Conservation (phyloP, 2,113 vertebrate genomes). For the Myrmophylax atrothorax region DNA sequence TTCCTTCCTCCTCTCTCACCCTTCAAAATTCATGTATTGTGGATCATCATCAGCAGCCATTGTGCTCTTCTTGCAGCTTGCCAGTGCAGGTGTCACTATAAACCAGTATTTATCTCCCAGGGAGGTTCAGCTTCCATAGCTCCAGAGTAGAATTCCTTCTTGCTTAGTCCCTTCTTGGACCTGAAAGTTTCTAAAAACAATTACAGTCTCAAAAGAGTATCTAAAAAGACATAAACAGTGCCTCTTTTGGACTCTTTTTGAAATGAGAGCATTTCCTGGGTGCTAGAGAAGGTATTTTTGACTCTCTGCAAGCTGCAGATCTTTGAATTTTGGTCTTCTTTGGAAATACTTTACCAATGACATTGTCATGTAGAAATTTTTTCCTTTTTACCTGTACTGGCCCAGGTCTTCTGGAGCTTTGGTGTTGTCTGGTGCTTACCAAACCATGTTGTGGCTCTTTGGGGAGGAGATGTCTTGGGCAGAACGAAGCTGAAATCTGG, state of each 20-base stretch:
- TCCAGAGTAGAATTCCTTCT: neutral
- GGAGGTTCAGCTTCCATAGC: neutral
- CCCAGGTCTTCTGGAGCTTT: neutral
- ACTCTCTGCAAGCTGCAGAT: neutral
- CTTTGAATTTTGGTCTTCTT: neutral
- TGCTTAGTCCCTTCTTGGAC: neutral
- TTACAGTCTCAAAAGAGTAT: neutral
- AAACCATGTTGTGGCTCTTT: rapidly evolving
- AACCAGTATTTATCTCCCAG: neutral
- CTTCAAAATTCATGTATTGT: neutral
- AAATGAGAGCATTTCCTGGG: neutral
- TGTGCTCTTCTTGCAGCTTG: neutral
- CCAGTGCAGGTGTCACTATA: neutral
- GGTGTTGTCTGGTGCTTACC: neutral
- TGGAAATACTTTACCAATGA: neutral
- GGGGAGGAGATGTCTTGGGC: neutral
- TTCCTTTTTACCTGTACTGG: neutral
- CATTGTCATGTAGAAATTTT: neutral
- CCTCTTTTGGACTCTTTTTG: neutral
- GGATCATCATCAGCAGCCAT: neutral
- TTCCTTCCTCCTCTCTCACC: neutral
- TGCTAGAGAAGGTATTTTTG: neutral
- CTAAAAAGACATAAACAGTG: neutral
- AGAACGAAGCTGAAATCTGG: neutral
- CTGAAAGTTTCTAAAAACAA: neutral